Conservation (phyloP, 2,888 invertebrate species). For the Heteropelma amictum region DNA sequence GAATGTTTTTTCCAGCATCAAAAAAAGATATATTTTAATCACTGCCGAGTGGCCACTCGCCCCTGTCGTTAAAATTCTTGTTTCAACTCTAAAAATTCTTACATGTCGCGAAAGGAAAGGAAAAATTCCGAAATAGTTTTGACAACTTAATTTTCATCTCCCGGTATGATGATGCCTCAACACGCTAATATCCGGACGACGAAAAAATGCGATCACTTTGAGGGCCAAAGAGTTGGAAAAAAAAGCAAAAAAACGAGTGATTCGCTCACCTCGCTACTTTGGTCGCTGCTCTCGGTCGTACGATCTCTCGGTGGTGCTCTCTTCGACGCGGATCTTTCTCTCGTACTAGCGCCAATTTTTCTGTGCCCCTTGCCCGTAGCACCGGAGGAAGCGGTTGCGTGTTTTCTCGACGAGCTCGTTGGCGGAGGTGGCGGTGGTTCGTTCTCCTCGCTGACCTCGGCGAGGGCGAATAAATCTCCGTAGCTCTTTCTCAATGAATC, state of each 20-base stretch:
- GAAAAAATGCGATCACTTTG: too few relatives aligned
- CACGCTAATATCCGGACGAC: too few relatives aligned
- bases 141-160: too few relatives aligned
- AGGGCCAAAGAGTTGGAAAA: not conserved
- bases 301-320: slow-evolving; percentile 71
- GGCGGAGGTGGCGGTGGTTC: slow-evolving; percentile 82
- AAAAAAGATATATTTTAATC: too few relatives aligned
- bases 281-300: slow-evolving; percentile 82
- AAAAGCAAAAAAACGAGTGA: not conserved
- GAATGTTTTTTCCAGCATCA: too few relatives aligned
- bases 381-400: slow-evolving; percentile 65
- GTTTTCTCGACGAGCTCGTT: slow-evolving; percentile 79
- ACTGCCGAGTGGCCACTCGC: too few relatives aligned
- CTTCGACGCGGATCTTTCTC: slow-evolving; percentile 71
- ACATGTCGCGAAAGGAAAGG: too few relatives aligned
- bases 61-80: too few relatives aligned
- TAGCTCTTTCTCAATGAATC: slow-evolving; percentile 95
- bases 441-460: slow-evolving; percentile 86
- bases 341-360: slow-evolving; percentile 70
- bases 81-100: too few relatives aligned
- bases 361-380: slow-evolving; percentile 66
- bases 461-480: slow-evolving; percentile 92
- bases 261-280: slow-evolving; percentile 86
- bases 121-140: too few relatives aligned
- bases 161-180: too few relatives aligned